A percentile compares a stretch with the other conserved stretches of the same genome.
These are phyloP conservation scores for Drosophila prolongata DNA, from an alignment of 2,888 invertebrate genomes.

Conservation along the genomic window DNA sequence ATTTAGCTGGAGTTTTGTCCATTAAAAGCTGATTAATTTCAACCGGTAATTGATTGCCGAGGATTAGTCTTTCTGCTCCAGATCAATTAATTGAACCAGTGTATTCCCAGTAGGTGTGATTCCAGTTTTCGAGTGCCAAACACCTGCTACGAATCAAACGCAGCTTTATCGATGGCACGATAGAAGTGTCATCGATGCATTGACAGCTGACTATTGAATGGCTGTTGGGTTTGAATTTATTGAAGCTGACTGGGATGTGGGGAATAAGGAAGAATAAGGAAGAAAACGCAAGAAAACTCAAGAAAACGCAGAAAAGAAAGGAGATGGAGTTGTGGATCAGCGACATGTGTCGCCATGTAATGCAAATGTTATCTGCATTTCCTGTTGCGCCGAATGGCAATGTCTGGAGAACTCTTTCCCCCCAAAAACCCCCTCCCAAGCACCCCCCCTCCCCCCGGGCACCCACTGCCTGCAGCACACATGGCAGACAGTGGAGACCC, in stretches of 20 bases:
- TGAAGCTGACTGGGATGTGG: conserved; percentile 8
- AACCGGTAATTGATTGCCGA: conserved; percentile 1
- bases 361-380: conserved; percentile 64
- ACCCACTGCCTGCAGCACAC: conserved; percentile 47
- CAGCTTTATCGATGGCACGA: conserved; percentile 41
- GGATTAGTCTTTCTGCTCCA: not conserved
- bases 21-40: conserved; percentile 1
- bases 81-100: conserved; percentile 5
- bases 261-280: not conserved
- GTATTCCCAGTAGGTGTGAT: conserved; percentile 11
- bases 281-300: no score
- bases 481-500: conserved; percentile 33
- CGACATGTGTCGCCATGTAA: conserved; percentile 62
- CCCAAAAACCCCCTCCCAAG: not conserved
- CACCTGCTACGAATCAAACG: conserved; percentile 21
- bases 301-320: not conserved
- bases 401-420: not conserved
- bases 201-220: conserved; percentile 48
- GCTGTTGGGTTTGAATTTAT: conserved; percentile 36
- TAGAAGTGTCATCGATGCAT: conserved; percentile 40
- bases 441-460: no score
- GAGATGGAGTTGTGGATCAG: conserved; percentile 28
- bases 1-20: conserved; percentile 3
- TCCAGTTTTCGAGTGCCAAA: conserved; percentile 6
- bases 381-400: conserved; percentile 68